Evolutionary conservation across 2,797 vertebrate species (phyloP).

Genomic region (Sebastes vulpes): DNA sequence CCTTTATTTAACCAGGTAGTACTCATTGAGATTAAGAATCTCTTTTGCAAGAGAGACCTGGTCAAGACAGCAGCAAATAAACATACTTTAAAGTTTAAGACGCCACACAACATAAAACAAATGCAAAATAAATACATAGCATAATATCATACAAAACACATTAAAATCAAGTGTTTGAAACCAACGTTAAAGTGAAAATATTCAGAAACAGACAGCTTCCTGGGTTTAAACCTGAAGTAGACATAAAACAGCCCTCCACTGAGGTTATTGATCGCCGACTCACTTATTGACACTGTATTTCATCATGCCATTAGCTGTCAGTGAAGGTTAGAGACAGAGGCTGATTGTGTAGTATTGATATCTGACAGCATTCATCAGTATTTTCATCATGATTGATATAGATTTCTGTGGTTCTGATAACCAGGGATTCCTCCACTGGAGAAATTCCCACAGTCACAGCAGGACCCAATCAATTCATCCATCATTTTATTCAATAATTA

Average conservation of each 20-base stretch:
- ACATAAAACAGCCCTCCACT: conserved; percentile 30
- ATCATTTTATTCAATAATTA: not conserved
- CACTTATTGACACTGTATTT: conserved; percentile 43
- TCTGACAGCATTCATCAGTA: not conserved
- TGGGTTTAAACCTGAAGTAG: conserved; percentile 23
- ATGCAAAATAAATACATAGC: too few relatives aligned
- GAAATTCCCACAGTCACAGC: not conserved
- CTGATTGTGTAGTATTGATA: not conserved
- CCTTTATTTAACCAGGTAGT: too few relatives aligned
- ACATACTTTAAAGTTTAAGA: too few relatives aligned
- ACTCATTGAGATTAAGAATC: too few relatives aligned
- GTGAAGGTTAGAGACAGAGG: conserved; percentile 12
- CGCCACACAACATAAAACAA: too few relatives aligned
- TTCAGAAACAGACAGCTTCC: too few relatives aligned
- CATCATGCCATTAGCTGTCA: conserved; percentile 26
- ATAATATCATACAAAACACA: too few relatives aligned
- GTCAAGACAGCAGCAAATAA: too few relatives aligned
- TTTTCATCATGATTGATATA: not conserved
- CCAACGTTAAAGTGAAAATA: too few relatives aligned
- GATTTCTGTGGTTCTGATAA: not conserved
- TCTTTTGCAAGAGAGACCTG: too few relatives aligned
- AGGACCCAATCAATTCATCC: not conserved
- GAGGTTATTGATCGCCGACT: conserved; percentile 53
- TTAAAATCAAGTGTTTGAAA: too few relatives aligned
- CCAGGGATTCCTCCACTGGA: not conserved